These are phyloP conservation scores for Nomada fabriciana DNA, from an alignment of 2,888 invertebrate species.

Conservation along the genomic window DNA sequence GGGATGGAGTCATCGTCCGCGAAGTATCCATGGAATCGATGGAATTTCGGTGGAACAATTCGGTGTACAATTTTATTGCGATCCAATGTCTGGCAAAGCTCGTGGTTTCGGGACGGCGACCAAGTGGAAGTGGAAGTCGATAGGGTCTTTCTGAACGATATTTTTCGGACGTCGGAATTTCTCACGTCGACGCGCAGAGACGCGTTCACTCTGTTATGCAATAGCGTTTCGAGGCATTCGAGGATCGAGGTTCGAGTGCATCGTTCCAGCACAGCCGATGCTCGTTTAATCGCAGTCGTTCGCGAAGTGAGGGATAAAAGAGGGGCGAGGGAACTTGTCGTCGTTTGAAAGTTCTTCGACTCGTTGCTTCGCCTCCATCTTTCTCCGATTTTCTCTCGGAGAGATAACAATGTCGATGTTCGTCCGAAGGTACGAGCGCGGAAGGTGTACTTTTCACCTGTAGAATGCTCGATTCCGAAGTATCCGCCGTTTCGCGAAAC, in stretches of 20 bases:
- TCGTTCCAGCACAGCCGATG: neutral
- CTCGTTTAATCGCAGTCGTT: conserved; percentile 19
- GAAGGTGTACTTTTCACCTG: conserved; percentile 57
- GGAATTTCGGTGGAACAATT: conserved; percentile 53
- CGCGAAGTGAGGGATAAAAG: neutral
- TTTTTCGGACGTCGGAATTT: too few species aligned
- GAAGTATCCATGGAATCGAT: conserved; percentile 51
- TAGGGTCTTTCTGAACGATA: neutral
- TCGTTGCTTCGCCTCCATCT: neutral
- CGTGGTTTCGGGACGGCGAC: conserved; percentile 12
- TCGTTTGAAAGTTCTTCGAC: conserved; percentile 22
- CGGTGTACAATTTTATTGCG: conserved; percentile 57
- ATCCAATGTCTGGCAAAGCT: conserved; percentile 29
- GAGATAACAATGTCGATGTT: conserved; percentile 48
- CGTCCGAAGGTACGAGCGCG: conserved; percentile 43
- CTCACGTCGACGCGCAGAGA: too few species aligned
- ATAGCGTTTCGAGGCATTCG: too few species aligned
- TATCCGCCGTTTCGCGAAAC: conserved; percentile 36
- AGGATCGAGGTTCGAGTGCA: neutral
- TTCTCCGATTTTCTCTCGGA: neutral
- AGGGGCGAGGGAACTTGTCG: neutral
- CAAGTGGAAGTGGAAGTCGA: conserved; percentile 30
- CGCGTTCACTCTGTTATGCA: too few species aligned
- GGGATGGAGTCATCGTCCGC: conserved; percentile 39
- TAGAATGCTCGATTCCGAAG: conserved; percentile 44